Evolutionary conservation across 2,113 vertebrate species (phyloP).

Genomic region (rabbit (Oryctolagus cuniculus)): mOryCun1.1 NC_091439.1:15715001-15715500

Average conservation of each 20-base stretch:
- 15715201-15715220: not conserved
- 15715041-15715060: constrained; percentile 44
- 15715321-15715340: constrained; percentile 3
- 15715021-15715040: not conserved
- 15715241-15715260: not conserved
- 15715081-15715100: constrained; percentile 52
- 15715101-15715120: constrained; percentile 53
- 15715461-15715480: not conserved
- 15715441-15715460: not conserved
- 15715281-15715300: constrained; percentile 33
- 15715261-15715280: not conserved
- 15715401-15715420: not conserved
- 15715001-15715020: not conserved
- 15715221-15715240: constrained; percentile 39
- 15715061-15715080: constrained; percentile 19
- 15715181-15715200: not conserved
- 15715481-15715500: constrained; percentile 15
- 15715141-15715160: constrained; percentile 47
- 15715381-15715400: too few species aligned
- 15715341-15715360: constrained; percentile 12
- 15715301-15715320: not conserved
- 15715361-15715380: too few species aligned
- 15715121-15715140: constrained; percentile 31
- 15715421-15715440: not conserved
- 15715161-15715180: constrained; percentile 21